Base-by-base conservation (phyloP, 2,797 vertebrate genomes). In the Ctenosaura bakeri region DNA sequence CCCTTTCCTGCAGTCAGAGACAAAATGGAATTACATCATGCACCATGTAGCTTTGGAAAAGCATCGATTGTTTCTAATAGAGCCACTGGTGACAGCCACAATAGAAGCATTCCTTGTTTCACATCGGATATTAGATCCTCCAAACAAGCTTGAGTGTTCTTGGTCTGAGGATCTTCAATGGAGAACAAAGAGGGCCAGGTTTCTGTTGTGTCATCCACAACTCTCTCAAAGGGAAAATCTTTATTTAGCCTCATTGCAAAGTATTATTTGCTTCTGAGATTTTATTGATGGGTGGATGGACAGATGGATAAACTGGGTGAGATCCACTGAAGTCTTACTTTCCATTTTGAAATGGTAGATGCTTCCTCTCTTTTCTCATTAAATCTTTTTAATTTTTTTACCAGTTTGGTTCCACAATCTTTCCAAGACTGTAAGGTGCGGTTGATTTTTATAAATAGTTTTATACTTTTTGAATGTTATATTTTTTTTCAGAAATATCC, bases 1-100 rank as follows among this genome's bases (percentile, higher is more conserved):
- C 97, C 96, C 96, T 97, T 97, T 98, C 97, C 98, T 94, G 96
- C 95, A 96, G 97, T 97, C 97, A 97, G 96, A 96, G 97, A 96
- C 97, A 98, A 98, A 99, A 98, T 98, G 96, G 97, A 97, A 98
- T 98, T 96, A 97, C 97, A 97, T 96, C 97, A 97, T 95, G 88
- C 93, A 93, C 98, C 97, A 95, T 96, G 97, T 98, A 96, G 96
- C 97, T 96, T 97, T 96, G 97, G 97, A 98, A 97, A 98, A 97
- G 95, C 91, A 96, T 92, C 88, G 94, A 97, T 97, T 98, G 98
- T 98, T 98, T 97, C 97, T 97, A 96, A 97, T 97, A 98, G 98
- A 98, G 97, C 98, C 96, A 88, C 98, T 96, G 98, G 97, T 79
- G 95, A 97, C 95, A 94, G 89, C 95, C 95, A 97, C 97, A 97